phyloP scores from a whole-genome alignment of 2,113 vertebrate species.

The Ia io region DNA sequence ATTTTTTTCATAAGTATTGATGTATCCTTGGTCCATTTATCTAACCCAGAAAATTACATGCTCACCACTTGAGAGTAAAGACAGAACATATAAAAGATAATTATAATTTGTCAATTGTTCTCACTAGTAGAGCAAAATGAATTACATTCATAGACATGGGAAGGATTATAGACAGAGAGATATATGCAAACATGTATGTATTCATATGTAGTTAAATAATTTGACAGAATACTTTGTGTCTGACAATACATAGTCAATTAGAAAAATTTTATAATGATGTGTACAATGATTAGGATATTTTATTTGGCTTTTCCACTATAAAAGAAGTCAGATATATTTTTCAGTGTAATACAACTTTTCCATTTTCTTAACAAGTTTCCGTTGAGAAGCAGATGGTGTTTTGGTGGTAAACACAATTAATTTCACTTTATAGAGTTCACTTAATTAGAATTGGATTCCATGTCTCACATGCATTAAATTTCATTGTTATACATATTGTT shows the following conservation, averaged over 20 bases:
- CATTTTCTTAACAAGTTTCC: slow-evolving; percentile 40
- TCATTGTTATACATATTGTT: slow-evolving; percentile 32
- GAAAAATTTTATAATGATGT: background rate
- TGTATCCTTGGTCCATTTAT: background rate
- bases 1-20: background rate
- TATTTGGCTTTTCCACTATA: background rate
- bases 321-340: background rate
- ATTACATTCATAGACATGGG: background rate
- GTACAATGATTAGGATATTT: background rate
- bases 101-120: background rate
- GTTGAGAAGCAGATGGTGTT: slow-evolving; percentile 68
- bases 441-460: slow-evolving; percentile 56
- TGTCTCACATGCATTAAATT: slow-evolving; percentile 32
- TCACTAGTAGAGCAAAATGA: background rate
- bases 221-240: background rate
- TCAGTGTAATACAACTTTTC: background rate
- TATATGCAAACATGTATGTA: background rate
- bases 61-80: background rate
- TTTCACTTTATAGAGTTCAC: slow-evolving; percentile 62
- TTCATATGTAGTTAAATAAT: background rate
- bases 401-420: slow-evolving; percentile 57
- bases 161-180: background rate
- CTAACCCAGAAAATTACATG: background rate
- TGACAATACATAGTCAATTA: background rate
- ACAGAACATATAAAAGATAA: background rate